A percentile compares a stretch with the other conserved stretches of the same genome.
Evolutionary conservation across 1,140 invertebrate species (phyloP).

Genomic region (Drosophila arawakana): DNA sequence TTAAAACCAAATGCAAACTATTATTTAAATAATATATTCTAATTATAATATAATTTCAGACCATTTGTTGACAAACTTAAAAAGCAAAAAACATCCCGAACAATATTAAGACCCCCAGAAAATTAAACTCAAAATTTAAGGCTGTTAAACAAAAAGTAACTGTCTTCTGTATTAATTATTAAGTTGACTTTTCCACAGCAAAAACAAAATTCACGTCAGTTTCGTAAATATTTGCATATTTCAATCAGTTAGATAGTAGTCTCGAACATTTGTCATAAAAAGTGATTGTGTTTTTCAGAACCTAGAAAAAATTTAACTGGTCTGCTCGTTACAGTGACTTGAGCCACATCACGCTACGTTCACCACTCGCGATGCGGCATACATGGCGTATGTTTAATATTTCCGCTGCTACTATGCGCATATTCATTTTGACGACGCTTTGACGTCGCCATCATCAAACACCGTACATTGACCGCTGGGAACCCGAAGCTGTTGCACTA

Average conservation of each 20-base stretch:
- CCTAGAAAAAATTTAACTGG: background rate
- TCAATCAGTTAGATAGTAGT: background rate
- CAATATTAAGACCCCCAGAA: too few relatives aligned
- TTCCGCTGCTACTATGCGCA: constrained; percentile 77
- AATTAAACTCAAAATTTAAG: too few relatives aligned
- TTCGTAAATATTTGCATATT: background rate
- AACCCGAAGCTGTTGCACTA: constrained; percentile 58
- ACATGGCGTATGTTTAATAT: constrained; percentile 78
- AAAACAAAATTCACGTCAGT: background rate
- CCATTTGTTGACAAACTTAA: too few relatives aligned
- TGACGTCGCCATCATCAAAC: constrained; percentile 57
- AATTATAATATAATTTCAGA: too few relatives aligned
- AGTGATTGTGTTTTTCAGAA: constrained; percentile 3
- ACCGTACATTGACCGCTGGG: constrained; percentile 74
- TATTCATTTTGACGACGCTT: constrained; percentile 74
- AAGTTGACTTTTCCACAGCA: too few relatives aligned
- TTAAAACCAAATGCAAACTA: too few relatives aligned
- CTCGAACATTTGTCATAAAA: background rate
- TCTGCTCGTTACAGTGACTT: constrained; percentile 45
- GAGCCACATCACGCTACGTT: constrained; percentile 24
- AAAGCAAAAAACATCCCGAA: too few relatives aligned
- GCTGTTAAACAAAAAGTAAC: too few relatives aligned
- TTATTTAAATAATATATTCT: too few relatives aligned
- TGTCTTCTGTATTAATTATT: too few relatives aligned
- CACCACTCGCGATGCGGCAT: constrained; percentile 54